Conservation (phyloP, 2,888 invertebrate genomes). For the Melanchra persicariae region DNA sequence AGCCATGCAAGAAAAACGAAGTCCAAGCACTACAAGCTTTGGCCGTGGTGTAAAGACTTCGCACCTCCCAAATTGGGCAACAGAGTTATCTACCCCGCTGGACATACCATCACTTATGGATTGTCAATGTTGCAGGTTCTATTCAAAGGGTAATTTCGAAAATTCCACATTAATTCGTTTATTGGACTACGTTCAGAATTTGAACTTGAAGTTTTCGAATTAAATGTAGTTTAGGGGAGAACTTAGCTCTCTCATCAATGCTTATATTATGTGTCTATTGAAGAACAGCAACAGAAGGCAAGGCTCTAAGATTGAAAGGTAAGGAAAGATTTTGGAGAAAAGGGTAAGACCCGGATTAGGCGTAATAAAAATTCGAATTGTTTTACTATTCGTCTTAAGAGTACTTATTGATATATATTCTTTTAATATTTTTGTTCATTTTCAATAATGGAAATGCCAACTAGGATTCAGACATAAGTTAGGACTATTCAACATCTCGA, state of each 20-base stretch:
- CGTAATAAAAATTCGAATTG: constrained; percentile 3
- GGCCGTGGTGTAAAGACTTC: not conserved
- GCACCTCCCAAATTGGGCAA: not conserved
- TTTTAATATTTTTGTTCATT: constrained; percentile 23
- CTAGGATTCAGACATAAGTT: constrained; percentile 7
- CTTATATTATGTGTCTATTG: constrained; percentile 38
- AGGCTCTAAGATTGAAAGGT: constrained; percentile 47
- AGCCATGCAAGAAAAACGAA: not conserved
- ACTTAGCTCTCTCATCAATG: constrained; percentile 33
- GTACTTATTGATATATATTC: constrained; percentile 22
- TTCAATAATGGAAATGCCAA: constrained; percentile 29
- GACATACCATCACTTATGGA: not conserved
- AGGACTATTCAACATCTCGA: constrained; percentile 23
- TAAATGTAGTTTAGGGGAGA: constrained; percentile 37
- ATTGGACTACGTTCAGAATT: constrained; percentile 35
- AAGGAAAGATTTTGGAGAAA: not conserved
- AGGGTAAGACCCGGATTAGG: constrained; percentile 18
- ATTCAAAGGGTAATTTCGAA: too few species aligned
- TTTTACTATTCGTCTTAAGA: constrained; percentile 25
- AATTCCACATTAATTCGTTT: not conserved
- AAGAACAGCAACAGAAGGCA: constrained; percentile 51
- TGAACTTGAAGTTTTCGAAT: constrained; percentile 9
- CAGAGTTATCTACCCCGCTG: not conserved
- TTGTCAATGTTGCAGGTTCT: too few species aligned
- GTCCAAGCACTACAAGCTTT: not conserved